Conservation (phyloP, 2,888 invertebrate genomes). For the Cartodere bifasciata region DNA sequence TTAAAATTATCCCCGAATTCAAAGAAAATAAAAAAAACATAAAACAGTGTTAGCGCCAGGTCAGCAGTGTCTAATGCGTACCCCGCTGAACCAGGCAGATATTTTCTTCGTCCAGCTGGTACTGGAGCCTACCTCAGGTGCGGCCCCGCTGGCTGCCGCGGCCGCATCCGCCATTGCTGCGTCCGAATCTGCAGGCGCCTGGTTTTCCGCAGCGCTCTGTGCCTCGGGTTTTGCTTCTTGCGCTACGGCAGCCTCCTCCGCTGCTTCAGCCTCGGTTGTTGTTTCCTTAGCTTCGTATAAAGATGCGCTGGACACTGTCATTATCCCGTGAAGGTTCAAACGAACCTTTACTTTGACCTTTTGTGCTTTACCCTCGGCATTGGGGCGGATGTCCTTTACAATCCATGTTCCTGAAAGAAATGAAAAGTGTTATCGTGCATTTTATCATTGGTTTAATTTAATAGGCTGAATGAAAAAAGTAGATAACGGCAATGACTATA, state of each 20-base stretch:
- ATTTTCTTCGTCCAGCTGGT: slow-evolving; percentile 38
- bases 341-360: slow-evolving; percentile 95
- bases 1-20: no score
- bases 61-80: slow-evolving; percentile 33
- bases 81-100: slow-evolving; percentile 38
- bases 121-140: slow-evolving; percentile 35
- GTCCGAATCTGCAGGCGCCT: slow-evolving; percentile 33
- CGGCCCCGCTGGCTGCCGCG: slow-evolving; percentile 25
- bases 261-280: slow-evolving; percentile 21
- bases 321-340: slow-evolving; percentile 86
- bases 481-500: no score
- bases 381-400: slow-evolving; percentile 74
- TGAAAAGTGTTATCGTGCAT: no score
- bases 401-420: slow-evolving; percentile 51
- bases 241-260: slow-evolving; percentile 33
- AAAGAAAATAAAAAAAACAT: slow-evolving; percentile 10
- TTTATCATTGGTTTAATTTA: no score
- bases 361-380: slow-evolving; percentile 78
- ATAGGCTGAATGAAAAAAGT: no score
- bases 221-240: slow-evolving; percentile 37
- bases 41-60: slow-evolving; percentile 20
- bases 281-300: slow-evolving; percentile 63
- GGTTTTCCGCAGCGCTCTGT: slow-evolving; percentile 19
- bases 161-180: slow-evolving; percentile 30
- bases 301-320: slow-evolving; percentile 77